Evolutionary conservation across 2,888 invertebrate species (phyloP), one percentile per base, ranked within the genome.

Genomic region (Trichogramma dendrolimi): DNA sequence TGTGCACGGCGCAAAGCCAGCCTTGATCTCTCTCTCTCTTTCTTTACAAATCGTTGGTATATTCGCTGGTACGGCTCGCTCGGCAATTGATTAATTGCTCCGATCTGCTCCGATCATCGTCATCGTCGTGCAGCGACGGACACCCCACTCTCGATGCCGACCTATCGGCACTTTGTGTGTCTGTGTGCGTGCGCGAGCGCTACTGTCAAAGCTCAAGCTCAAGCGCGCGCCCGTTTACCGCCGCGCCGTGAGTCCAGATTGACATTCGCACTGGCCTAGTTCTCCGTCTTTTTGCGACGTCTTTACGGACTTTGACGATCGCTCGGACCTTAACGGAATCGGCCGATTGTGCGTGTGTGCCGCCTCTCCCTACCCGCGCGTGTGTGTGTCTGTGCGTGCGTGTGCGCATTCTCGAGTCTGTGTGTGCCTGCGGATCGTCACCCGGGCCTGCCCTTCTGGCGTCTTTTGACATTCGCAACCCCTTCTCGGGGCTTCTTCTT

Each of bases 241-340:
- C 55, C 61, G 59, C 66, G 63, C 57, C 62, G 63, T 65, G 62
- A 67, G 66, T 58, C 65, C 67, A 68, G 69, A 71, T 69, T 71
- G 69, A 70, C 71, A 71, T 71, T 69, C 70, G 67, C 68, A 69
- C 64, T 67, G 67, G 64, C 67, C 68, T 67, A 66, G 67, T 27
- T 27, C 27, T 27, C 27, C 27, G 27, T 27, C 27, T 27, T 3
- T 27, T n/a, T n/a, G n/a, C 27, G 27, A 27, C 27, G 27, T 27
- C 27, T 27, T 27, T 27, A 2, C 27, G 27, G 2, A 27, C 27
- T 27, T 27, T 27, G 27, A 2, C 27, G 27, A 27, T 27, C 27
- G 27, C 27, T 27, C 27, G 27, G 27, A 27, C 27, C 27, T 27
- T 27, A 27, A 27, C 27, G 27, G 3, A 27, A 27, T 27, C 27